These are phyloP conservation scores for Microplitis demolitor DNA, from an alignment of 1,140 invertebrate genomes.

Conservation along the genomic window DNA sequence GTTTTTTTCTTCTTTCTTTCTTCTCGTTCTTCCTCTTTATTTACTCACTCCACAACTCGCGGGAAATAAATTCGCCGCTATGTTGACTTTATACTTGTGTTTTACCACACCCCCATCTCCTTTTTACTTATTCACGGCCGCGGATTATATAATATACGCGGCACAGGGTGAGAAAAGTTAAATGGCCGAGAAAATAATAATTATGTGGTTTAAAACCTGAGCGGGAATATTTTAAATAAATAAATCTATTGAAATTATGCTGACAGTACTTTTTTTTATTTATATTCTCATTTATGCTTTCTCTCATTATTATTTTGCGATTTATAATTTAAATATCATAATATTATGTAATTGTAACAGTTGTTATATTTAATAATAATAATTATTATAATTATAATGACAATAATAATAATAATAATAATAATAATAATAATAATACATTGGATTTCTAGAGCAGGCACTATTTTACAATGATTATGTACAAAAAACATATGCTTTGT, in stretches of 20 bases:
- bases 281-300: too few species aligned
- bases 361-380: too few species aligned
- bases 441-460: slow-evolving; percentile 33
- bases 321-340: slow-evolving; percentile 54
- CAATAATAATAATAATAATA: slow-evolving; percentile 23
- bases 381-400: slow-evolving; percentile 16
- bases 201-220: neutral
- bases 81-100: too few species aligned
- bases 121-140: too few species aligned
- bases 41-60: neutral
- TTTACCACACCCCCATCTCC: too few species aligned
- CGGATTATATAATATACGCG: too few species aligned
- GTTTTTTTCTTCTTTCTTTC: too few species aligned
- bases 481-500: slow-evolving; percentile 43
- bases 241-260: neutral
- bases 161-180: neutral
- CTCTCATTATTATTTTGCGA: slow-evolving; percentile 36
- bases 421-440: slow-evolving; percentile 41
- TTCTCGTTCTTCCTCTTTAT: too few species aligned
- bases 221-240: slow-evolving; percentile 11
- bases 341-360: neutral
- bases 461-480: slow-evolving; percentile 56
- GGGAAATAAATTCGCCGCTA: neutral
- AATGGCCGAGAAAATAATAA: too few species aligned
- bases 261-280: slow-evolving; percentile 10